Conservation (phyloP, 2,888 invertebrate genomes). For the Drosophila kambysellisi region DNA sequence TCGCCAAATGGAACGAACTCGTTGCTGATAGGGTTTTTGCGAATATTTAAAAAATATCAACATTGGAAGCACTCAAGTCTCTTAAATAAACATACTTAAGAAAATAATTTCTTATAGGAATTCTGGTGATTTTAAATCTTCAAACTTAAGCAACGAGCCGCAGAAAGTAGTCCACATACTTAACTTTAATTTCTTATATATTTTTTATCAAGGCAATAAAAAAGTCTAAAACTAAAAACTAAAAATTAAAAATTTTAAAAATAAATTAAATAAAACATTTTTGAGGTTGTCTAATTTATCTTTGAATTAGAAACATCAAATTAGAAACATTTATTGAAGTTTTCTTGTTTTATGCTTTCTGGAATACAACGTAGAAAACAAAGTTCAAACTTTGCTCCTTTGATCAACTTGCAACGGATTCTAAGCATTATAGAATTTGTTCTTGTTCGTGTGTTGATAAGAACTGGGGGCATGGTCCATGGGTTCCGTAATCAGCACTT, state of each 20-base stretch:
- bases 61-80: background rate
- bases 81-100: background rate
- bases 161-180: background rate
- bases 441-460: constrained; percentile 45
- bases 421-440: constrained; percentile 14
- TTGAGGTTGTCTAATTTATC: background rate
- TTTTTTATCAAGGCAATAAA: too few relatives aligned
- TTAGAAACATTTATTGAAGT: background rate
- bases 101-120: background rate
- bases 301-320: background rate
- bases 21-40: background rate
- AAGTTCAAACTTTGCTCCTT: background rate
- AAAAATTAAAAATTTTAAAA: background rate
- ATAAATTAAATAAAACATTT: background rate
- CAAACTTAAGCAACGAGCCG: background rate
- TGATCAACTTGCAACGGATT: background rate
- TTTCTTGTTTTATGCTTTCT: background rate
- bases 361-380: background rate
- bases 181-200: too few relatives aligned
- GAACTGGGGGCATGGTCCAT: constrained; percentile 39
- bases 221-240: background rate
- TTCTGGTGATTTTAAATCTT: background rate
- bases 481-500: constrained; percentile 48
- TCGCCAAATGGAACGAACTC: constrained; percentile 18
- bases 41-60: background rate